Evolutionary conservation across 2,888 invertebrate genomes (phyloP), one percentile per base, ranked within the genome.

Genomic region (Zeuzera pyrina): DNA sequence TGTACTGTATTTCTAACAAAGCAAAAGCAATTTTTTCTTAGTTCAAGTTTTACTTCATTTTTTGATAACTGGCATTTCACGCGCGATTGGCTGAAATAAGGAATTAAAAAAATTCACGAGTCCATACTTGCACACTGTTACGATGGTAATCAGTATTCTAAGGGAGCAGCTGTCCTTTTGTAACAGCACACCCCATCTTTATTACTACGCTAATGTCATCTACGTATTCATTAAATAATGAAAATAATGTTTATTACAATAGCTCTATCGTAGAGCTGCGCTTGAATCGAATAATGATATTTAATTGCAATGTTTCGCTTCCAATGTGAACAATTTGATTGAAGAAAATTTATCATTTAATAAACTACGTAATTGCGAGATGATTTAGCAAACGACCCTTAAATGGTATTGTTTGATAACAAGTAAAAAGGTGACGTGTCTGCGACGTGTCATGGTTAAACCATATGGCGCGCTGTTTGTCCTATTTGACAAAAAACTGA

Each of bases 161-260:
- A 48, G 50, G 53, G 40, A 55, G 57, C 69, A 69, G 68, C 66
- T 70, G 65, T 47, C 52, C 51, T 44, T 59, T 57, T 57, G 53
- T 62, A 48, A 42, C 44, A 36, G 39, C 41, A 41, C 52, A 47
- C 52, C 52, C 55, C 51, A 52, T 49, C 38, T 49, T 44, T 52
- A 39, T 47, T 39, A 39, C 52, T 51, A 49, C 50, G n/a, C 51
- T 53, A 49, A 57, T 57, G 48, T 49, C 52, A 52, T 52, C 47
- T 42, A 40, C 38, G 29, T 33, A 31, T 15, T 28, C 15, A 28
- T 28, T 29, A 33, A 33, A 33, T 15, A 33, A 24, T 23, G 15
- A 31, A 31, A 8, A 19, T 19, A 19, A 8, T 19, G 19, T 19
- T 19, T 19, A 8, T 19, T 19, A 19, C 19, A 5, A 5, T 6